Conservation (phyloP, 2,888 invertebrate species). For the Mythimna pallens region DNA sequence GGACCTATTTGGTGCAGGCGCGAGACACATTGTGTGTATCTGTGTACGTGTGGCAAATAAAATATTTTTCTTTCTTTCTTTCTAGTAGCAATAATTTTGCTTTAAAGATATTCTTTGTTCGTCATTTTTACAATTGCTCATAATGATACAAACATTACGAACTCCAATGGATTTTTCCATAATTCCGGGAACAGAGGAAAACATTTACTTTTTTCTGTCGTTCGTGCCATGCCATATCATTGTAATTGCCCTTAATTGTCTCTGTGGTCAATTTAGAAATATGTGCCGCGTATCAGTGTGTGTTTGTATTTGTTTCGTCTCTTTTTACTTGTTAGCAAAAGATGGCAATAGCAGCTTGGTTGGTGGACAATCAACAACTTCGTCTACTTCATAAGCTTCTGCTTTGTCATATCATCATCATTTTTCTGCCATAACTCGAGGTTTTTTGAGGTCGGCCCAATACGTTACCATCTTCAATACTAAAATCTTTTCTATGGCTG, state of each 20-base stretch:
- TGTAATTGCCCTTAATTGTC: slow-evolving; percentile 49
- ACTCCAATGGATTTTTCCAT: background rate
- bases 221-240: slow-evolving; percentile 23
- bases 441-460: too few relatives aligned
- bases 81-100: background rate
- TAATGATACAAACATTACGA: background rate
- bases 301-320: background rate
- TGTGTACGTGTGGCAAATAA: too few relatives aligned
- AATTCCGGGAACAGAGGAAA: slow-evolving; percentile 26
- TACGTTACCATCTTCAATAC: too few relatives aligned
- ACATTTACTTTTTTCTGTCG: slow-evolving; percentile 5
- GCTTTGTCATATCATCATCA: too few relatives aligned
- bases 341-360: background rate
- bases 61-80: too few relatives aligned
- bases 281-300: background rate
- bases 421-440: too few relatives aligned
- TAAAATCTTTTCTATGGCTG: too few relatives aligned
- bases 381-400: too few relatives aligned
- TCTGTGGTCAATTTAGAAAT: slow-evolving; percentile 9
- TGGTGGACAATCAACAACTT: too few relatives aligned
- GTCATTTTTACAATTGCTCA: background rate
- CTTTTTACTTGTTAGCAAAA: background rate
- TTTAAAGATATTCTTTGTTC: background rate
- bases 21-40: too few relatives aligned
- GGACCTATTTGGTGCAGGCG: too few relatives aligned